A percentile compares a stretch with the other conserved stretches of the same genome.
Evolutionary conservation across 2,797 vertebrate genomes (phyloP).

Genomic region (Botia kubotai): DNA sequence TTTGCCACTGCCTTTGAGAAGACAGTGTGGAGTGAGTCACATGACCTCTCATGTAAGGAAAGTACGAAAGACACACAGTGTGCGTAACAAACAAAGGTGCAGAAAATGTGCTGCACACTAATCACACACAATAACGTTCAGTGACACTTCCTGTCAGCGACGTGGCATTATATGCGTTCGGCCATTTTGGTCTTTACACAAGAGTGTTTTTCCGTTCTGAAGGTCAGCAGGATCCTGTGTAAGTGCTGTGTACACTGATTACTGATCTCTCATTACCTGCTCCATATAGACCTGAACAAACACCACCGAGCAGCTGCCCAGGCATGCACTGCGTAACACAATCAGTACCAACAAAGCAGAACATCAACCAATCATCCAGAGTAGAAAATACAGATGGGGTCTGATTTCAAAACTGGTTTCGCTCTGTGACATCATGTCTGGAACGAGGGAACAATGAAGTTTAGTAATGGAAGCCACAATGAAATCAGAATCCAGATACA

Average conservation of each 20-base stretch:
- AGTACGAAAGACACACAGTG: neutral
- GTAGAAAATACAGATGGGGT: neutral
- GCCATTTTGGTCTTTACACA: conserved; percentile 1
- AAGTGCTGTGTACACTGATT: conserved; percentile 44
- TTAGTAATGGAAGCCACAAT: conserved; percentile 18
- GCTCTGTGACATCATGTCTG: conserved; percentile 10
- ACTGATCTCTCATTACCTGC: conserved; percentile 50
- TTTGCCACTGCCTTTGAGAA: no score
- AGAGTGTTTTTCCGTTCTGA: conserved; percentile 28
- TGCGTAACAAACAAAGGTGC: neutral
- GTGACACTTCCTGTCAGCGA: conserved; percentile 30
- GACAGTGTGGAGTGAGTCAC: no score
- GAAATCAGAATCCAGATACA: conserved; percentile 32
- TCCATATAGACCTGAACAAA: conserved; percentile 55
- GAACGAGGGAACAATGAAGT: conserved; percentile 15
- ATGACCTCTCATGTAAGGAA: neutral
- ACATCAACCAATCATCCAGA: neutral
- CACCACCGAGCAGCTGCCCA: conserved; percentile 54
- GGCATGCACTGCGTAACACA: conserved; percentile 18
- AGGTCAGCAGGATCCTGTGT: conserved; percentile 34
- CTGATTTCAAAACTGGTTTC: conserved; percentile 23
- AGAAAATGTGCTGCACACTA: neutral
- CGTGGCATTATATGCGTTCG: neutral
- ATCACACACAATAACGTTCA: conserved; percentile 14
- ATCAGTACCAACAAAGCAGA: conserved; percentile 41